Evolutionary conservation across 53 echinoderm and acorn worm genomes (phyloP), one percentile per base, ranked within the genome.

Genomic region (Temnopleurus reevesii): DNA sequence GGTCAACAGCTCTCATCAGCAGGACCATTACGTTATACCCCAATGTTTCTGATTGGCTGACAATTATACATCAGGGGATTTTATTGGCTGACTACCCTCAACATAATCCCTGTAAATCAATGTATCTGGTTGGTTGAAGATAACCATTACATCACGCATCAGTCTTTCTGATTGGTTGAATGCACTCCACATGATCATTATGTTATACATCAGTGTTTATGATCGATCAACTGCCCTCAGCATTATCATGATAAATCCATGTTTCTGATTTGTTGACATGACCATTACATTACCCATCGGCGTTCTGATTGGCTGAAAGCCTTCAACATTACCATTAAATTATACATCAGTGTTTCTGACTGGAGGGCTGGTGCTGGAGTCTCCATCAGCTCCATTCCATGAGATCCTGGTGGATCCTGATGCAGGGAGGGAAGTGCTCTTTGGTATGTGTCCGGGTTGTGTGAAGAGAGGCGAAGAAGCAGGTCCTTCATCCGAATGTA

Each of bases 401-500:
- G 92, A 88, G 29, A 87, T 87, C 23, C 71, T 45, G 23, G 88
- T 87, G 21, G 88, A 29, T 31, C 65, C 31, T 12, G 88, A 29
- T 27, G 88, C 88, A 0, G 88, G 88, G 47, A 87, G 46, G 71
- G 88, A 71, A 71, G 47, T 87, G 47, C 66, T 87, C 88, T 87
- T 87, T 87, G 88, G 88, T 51, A 66, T 87, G 88, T 66, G 88
- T 8, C 35, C 76, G 15, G 83, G 18, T 56, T 83, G 83, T 17
- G 55, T 82, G 34, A 82, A 91, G 45, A 76, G 83, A 8, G 91
- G 83, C 2, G 76, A 76, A 12, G 84, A 61, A 6, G 38, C 41
- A 15, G 85, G 26, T 12, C 35, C 84, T 18, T 92, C 95, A 33
- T 92, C 95, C 19, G 92, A 88, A 77, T 91, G 95, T 77, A 93